Base-by-base conservation (phyloP, 2,797 vertebrate species). In the Brachyalestes nurse region DNA sequence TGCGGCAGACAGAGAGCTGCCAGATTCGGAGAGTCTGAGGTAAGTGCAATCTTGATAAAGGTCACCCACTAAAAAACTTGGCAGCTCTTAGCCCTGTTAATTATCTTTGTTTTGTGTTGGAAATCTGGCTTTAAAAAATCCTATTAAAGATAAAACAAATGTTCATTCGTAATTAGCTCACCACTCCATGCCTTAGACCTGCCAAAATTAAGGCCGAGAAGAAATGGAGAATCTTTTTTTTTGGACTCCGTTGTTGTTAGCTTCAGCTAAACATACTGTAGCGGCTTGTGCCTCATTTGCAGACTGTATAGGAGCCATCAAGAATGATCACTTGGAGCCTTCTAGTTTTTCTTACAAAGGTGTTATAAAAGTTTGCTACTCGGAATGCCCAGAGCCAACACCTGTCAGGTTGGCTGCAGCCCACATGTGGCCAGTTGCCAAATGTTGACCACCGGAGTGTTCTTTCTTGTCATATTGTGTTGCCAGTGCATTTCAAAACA, bases 1-100 rank as follows among this genome's bases (percentile, higher is more conserved):
- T 91, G 38, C 23, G n/a, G 88, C 90, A 77, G 62, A 74, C 65
- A 80, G 84, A 89, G 86, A 85, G 84, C 86, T 88, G 78, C n/a
- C 83, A 88, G 80, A 87, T 88, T 91, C 80, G 85, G 65, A 21
- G 49, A 78, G 57, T 65, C 77, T 57, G 38, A 60, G 25, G 40
- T 25, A 28, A 38, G 34, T 47, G 77, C 72, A 49, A 58, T 73
- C 81, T 80, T 72, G 25, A 75, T 70, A 84, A 83, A 86, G 86
- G 83, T 86, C 75, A 83, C 25, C 51, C 60, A 51, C 58, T 71
- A 61, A 75, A 72, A 82, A 55, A 75, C 80, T 85, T 87, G 86
- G 85, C 84, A 73, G 57, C 23, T 49, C 5, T 51, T 69, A 72
- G 61, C 45, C 45, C 49, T n/a, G 55, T 73, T 86, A 86, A 86